A percentile compares a stretch with the other conserved stretches of the same genome.
phyloP scores from a whole-genome alignment of 2,888 invertebrate genomes.

The Lucinisca nassula region DNA sequence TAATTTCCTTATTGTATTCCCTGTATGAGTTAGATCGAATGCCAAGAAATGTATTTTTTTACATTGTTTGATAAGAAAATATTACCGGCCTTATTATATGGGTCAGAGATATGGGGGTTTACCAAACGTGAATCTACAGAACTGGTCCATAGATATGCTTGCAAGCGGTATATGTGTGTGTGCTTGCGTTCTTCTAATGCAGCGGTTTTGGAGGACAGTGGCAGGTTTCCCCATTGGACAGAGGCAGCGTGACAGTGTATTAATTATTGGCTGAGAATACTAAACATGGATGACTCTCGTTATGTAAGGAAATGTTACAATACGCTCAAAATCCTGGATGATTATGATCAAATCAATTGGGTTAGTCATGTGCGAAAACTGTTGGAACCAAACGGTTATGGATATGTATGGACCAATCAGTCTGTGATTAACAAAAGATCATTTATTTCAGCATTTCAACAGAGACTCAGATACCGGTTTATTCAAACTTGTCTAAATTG shows the following conservation, averaged over 20 bases:
- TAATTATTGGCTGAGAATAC: slow-evolving; percentile 29
- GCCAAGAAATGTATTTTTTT: not conserved
- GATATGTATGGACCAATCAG: slow-evolving; percentile 16
- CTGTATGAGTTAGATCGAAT: not conserved
- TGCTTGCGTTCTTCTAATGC: not conserved
- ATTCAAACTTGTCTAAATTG: too few species aligned
- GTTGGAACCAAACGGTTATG: slow-evolving; percentile 33
- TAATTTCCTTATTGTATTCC: not conserved
- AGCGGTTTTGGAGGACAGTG: slow-evolving; percentile 19
- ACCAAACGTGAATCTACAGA: not conserved
- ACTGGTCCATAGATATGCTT: slow-evolving; percentile 5
- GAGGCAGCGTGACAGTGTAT: slow-evolving; percentile 1
- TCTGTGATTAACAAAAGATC: too few species aligned
- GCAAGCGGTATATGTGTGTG: not conserved
- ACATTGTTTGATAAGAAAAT: slow-evolving; percentile 32
- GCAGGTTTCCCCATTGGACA: slow-evolving; percentile 21
- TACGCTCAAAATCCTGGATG: slow-evolving; percentile 7
- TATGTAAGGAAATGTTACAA: too few species aligned
- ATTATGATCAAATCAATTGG: slow-evolving; percentile 18
- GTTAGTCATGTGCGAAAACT: slow-evolving; percentile 5
- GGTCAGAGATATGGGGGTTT: slow-evolving; percentile 30
- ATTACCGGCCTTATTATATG: slow-evolving; percentile 34
- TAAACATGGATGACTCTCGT: not conserved
- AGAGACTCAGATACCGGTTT: too few species aligned
- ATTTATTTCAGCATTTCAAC: too few species aligned